phyloP scores from a whole-genome alignment of 1,140 invertebrate species.

The Rhyzopertha dominica region DNA sequence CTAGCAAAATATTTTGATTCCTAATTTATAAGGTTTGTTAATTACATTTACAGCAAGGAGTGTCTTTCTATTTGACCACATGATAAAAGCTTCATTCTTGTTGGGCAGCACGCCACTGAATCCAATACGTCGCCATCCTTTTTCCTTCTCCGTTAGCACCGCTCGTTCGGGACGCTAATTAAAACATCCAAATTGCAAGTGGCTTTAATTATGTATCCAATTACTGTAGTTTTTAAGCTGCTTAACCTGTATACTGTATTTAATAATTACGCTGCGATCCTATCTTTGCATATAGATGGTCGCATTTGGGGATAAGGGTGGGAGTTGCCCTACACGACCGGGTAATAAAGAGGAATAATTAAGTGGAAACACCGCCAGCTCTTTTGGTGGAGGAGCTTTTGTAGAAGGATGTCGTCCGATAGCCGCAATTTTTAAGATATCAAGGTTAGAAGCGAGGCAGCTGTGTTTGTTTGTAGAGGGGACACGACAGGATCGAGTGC shows the following conservation, averaged over 20 bases:
- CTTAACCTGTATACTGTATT: conserved; percentile 37
- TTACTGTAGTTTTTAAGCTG: conserved; percentile 37
- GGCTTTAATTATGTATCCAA: conserved; percentile 36
- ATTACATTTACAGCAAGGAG: too few species aligned
- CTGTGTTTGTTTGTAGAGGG: not conserved
- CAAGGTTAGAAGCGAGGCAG: not conserved
- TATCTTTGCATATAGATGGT: conserved; percentile 38
- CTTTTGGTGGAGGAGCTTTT: too few species aligned
- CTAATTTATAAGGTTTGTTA: too few species aligned
- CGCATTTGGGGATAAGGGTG: conserved; percentile 17
- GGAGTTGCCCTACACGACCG: conserved; percentile 5
- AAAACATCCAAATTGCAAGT: conserved; percentile 38
- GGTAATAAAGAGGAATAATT: conserved; percentile 1
- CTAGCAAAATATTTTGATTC: too few species aligned
- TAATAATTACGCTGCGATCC: conserved; percentile 35
- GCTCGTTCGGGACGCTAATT: too few species aligned
- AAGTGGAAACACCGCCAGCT: not conserved
- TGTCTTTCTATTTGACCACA: too few species aligned
- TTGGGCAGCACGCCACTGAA: too few species aligned
- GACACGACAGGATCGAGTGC: conserved; percentile 1
- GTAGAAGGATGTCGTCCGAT: not conserved
- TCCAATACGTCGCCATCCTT: too few species aligned
- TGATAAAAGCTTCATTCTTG: too few species aligned
- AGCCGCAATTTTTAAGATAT: not conserved
- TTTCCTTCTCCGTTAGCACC: too few species aligned